These are phyloP conservation scores for Anabacerthia variegaticeps DNA, from an alignment of 2,797 vertebrate species.

Conservation along the genomic window DNA sequence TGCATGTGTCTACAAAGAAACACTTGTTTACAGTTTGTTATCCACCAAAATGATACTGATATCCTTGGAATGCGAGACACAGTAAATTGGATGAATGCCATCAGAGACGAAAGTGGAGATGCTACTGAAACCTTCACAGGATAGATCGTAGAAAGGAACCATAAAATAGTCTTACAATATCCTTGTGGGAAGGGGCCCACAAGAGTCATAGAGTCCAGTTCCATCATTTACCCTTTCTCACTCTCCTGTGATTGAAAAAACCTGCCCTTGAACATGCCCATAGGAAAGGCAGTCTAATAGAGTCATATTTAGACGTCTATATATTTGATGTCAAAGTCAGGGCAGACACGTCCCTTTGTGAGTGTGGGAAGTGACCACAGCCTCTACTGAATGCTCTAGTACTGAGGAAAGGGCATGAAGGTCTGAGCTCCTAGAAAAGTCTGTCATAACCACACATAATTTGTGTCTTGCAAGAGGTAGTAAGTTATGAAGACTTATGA, in stretches of 20 bases:
- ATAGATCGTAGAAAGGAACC: neutral
- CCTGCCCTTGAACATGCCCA: accelerated
- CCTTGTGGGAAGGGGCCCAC: too few species aligned
- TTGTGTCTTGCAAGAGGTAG: neutral
- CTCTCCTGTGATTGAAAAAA: accelerated
- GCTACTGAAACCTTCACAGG: neutral
- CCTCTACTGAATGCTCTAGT: neutral
- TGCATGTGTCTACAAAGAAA: neutral
- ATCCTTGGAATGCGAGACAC: neutral
- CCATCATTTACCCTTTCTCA: neutral
- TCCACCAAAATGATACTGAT: neutral
- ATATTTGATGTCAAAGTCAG: neutral
- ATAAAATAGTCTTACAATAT: neutral
- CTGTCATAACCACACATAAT: neutral
- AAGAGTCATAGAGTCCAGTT: neutral
- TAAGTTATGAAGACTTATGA: neutral
- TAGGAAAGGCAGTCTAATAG: accelerated
- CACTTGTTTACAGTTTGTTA: neutral
- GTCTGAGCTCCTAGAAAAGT: neutral
- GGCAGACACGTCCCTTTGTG: accelerated
- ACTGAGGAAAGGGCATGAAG: accelerated
- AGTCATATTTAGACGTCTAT: neutral
- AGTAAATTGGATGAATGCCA: accelerated
- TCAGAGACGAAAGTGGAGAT: neutral
- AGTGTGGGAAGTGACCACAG: neutral